Evolutionary conservation across 1,140 invertebrate species (phyloP).

Genomic region (Sweltsa coloradensis): DNA sequence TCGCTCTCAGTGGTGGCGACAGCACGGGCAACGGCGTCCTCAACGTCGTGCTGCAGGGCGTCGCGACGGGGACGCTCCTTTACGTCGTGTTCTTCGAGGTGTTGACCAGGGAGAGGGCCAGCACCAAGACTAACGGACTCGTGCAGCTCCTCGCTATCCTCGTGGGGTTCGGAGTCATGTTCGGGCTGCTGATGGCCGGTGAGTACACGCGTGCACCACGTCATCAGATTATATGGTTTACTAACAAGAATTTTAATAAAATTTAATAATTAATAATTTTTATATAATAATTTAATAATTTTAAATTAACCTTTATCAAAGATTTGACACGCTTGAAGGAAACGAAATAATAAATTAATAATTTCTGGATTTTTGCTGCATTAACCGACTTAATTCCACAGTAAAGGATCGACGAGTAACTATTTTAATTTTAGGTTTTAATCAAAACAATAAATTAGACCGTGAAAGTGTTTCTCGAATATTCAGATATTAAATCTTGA

Average conservation of each 20-base stretch:
- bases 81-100: conserved; percentile 39
- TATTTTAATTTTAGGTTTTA: too few species aligned
- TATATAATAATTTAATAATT: too few species aligned
- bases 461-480: too few species aligned
- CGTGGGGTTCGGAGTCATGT: conserved; percentile 31
- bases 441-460: too few species aligned
- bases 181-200: conserved; percentile 30
- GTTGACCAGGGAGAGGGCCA: conserved; percentile 26
- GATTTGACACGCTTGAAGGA: too few species aligned
- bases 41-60: conserved; percentile 25
- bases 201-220: conserved; percentile 2
- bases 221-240: not conserved
- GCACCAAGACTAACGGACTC: conserved; percentile 18
- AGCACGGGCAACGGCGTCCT: conserved; percentile 2
- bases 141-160: conserved; percentile 30
- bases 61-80: conserved; percentile 34
- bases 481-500: too few species aligned
- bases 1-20: conserved; percentile 42
- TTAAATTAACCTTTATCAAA: too few species aligned
- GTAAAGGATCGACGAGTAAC: too few species aligned
- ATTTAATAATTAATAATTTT: too few species aligned
- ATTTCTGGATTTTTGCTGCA: too few species aligned
- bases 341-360: too few species aligned
- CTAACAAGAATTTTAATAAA: not conserved
- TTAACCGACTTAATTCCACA: too few species aligned